Conservation (phyloP, 2,888 invertebrate species). For the Anarsia innoxiella region DNA sequence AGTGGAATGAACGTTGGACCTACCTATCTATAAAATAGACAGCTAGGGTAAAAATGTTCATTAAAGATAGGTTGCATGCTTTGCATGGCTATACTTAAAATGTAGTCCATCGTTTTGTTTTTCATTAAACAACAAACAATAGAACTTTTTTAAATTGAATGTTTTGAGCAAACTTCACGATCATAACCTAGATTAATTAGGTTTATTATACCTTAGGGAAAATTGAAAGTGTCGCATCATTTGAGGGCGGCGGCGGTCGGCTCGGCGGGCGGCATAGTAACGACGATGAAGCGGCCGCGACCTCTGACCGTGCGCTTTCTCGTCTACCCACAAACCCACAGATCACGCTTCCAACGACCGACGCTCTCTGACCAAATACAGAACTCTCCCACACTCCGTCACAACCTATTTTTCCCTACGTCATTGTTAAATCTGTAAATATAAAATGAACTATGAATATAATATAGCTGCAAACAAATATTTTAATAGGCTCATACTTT, state of each 20-base stretch:
- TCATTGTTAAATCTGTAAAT: conserved; percentile 4
- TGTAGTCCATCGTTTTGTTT: no score
- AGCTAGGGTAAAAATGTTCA: no score
- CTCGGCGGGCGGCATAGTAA: neutral
- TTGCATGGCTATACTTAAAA: no score
- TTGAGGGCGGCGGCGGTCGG: neutral
- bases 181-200: conserved; percentile 5
- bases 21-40: no score
- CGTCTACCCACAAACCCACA: conserved; percentile 22
- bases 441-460: no score
- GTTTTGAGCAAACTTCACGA: no score
- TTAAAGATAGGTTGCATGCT: no score
- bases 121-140: no score
- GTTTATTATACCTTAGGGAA: conserved; percentile 3
- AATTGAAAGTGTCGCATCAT: conserved; percentile 12
- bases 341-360: conserved; percentile 28
- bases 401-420: conserved; percentile 1
- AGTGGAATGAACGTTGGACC: no score
- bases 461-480: neutral
- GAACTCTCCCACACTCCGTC: conserved; percentile 17
- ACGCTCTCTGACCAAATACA: conserved; percentile 32
- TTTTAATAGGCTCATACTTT: neutral
- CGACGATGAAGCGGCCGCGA: conserved; percentile 26
- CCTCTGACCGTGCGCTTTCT: conserved; percentile 54
- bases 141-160: no score